phyloP scores from a whole-genome alignment of 2,797 vertebrate genomes.

The Pseudomugil tenellus region DNA sequence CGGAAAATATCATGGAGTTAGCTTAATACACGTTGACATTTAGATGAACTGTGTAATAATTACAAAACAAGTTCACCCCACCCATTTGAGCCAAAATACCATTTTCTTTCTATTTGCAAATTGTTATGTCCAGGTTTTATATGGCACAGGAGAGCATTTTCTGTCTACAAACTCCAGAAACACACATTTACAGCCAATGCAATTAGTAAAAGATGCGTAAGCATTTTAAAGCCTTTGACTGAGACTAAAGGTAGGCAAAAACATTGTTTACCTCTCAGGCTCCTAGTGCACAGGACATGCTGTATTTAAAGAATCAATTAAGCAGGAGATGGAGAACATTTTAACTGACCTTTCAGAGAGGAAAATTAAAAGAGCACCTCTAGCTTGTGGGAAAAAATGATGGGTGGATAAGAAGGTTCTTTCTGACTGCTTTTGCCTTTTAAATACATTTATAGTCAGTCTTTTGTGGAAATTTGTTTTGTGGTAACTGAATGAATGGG shows the following conservation, averaged over 20 bases:
- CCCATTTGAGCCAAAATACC: conserved; percentile 38
- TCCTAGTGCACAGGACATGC: conserved; percentile 56
- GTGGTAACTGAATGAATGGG: conserved; percentile 72
- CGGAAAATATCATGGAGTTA: conserved; percentile 40
- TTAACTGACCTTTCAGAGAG: conserved; percentile 80
- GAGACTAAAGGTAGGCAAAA: conserved; percentile 71
- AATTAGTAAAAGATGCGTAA: conserved; percentile 53
- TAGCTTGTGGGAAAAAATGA: conserved; percentile 79
- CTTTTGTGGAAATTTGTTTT: conserved; percentile 80
- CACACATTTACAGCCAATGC: conserved; percentile 41
- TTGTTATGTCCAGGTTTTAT: conserved; percentile 51
- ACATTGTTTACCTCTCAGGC: conserved; percentile 41
- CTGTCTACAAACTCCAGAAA: conserved; percentile 37
- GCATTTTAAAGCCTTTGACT: conserved; percentile 60
- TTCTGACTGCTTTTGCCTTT: conserved; percentile 78
- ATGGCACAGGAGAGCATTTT: conserved; percentile 41
- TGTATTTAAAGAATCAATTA: conserved; percentile 86
- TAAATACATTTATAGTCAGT: conserved; percentile 79
- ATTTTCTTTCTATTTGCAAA: conserved; percentile 60
- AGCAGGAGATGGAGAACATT: conserved; percentile 81
- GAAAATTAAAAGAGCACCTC: conserved; percentile 85
- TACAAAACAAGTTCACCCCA: conserved; percentile 55
- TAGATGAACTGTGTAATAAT: conserved; percentile 48
- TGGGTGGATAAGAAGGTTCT: conserved; percentile 69
- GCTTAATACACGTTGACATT: conserved; percentile 63